phyloP scores from a whole-genome alignment of 2,797 vertebrate species.

The Enteromius viviparus region DNA sequence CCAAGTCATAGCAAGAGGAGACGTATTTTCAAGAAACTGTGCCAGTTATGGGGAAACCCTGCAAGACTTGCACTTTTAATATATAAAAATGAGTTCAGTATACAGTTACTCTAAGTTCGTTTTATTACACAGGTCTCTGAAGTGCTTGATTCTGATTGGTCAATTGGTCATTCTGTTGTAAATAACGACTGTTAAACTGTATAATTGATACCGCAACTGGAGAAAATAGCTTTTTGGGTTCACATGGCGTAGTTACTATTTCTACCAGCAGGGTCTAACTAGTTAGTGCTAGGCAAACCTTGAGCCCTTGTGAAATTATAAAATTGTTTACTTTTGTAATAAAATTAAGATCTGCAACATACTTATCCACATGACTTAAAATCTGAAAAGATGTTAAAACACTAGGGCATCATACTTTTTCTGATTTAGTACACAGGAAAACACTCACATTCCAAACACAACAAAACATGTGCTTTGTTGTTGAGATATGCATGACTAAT shows the following conservation, averaged over 20 bases:
- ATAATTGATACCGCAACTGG: neutral
- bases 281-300: neutral
- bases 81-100: conserved; percentile 27
- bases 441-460: neutral
- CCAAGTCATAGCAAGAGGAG: conserved; percentile 45
- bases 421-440: neutral
- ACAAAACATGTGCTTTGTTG: neutral
- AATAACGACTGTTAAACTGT: neutral
- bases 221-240: neutral
- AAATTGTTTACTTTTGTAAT: neutral
- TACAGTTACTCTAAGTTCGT: neutral
- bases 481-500: neutral
- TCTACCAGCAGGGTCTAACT: neutral
- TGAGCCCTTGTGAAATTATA: neutral
- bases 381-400: neutral
- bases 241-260: neutral
- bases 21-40: conserved; percentile 51
- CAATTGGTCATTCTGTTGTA: neutral
- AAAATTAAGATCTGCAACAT: neutral
- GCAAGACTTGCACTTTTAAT: conserved; percentile 39
- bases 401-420: neutral
- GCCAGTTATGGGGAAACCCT: conserved; percentile 30
- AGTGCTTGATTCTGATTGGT: neutral
- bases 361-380: neutral
- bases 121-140: neutral